Evolutionary conservation across 2,113 vertebrate species (phyloP).

Genomic region (Erinaceus europaeus): DNA sequence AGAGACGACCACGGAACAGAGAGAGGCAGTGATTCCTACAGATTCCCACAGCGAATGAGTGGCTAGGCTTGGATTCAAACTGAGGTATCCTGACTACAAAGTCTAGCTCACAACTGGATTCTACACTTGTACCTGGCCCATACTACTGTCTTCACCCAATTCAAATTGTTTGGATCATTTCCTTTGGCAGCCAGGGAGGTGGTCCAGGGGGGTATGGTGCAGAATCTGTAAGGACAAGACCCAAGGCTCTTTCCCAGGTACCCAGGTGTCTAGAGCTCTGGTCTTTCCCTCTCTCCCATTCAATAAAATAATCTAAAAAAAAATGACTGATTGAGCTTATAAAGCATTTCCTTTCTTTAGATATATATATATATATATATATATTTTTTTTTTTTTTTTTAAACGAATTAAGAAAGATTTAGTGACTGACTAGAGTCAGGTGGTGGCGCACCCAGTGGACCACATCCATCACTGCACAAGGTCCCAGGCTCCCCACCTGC

Average conservation of each 20-base stretch:
- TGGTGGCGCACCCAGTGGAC: too few species aligned
- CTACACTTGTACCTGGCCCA: not conserved
- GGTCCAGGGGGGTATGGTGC: too few species aligned
- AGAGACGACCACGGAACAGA: not conserved
- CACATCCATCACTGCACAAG: too few species aligned
- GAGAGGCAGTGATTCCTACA: not conserved
- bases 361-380: not conserved
- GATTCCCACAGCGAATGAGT: not conserved
- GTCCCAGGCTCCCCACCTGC: too few species aligned
- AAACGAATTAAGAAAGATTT: too few species aligned
- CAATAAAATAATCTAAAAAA: constrained; percentile 3
- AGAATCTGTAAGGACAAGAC: constrained; percentile 8
- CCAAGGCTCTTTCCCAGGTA: not conserved
- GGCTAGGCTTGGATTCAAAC: not conserved
- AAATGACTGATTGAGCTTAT: constrained; percentile 21
- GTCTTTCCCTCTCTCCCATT: too few species aligned
- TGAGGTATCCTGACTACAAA: not conserved
- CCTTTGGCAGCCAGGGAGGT: too few species aligned
- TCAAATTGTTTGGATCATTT: not conserved
- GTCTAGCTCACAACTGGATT: not conserved
- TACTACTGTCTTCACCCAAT: not conserved
- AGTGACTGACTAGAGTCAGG: too few species aligned
- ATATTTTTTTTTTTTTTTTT: too few species aligned
- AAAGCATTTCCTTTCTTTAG: not conserved
- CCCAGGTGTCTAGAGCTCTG: not conserved